Percentiles rank a stretch among this genome's conserved stretches.
These are phyloP conservation scores for Andrena trimmerana DNA, from an alignment of 2,888 invertebrate genomes.

Conservation along the genomic window DNA sequence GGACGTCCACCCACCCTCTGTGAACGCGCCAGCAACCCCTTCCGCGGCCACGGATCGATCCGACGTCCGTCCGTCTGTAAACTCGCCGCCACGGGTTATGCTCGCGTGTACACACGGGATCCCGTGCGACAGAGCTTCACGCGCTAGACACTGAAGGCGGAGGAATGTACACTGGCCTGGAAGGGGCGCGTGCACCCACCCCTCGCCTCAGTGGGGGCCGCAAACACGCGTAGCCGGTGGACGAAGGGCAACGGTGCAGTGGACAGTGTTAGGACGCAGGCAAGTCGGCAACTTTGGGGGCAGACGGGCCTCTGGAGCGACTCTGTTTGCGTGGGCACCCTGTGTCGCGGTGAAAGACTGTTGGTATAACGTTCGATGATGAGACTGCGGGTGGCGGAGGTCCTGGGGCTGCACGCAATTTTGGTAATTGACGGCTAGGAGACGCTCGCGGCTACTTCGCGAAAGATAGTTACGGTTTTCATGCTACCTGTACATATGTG, in stretches of 20 bases:
- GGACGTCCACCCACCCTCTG: slow-evolving; percentile 20
- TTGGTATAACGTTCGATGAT: not conserved
- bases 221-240: slow-evolving; percentile 18
- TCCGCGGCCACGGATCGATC: slow-evolving; percentile 69
- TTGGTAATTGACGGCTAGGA: not conserved
- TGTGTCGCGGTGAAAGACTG: not conserved
- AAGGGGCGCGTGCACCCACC: not conserved
- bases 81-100: slow-evolving; percentile 59
- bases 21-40: slow-evolving; percentile 39
- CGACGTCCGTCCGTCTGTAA: slow-evolving; percentile 67
- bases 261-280: slow-evolving; percentile 12
- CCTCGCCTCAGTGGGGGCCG: not conserved
- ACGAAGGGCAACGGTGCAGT: slow-evolving; percentile 3
- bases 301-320: too few relatives aligned
- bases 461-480: too few relatives aligned
- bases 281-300: not conserved
- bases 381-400: not conserved
- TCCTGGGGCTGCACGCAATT: too few relatives aligned
- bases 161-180: not conserved
- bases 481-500: too few relatives aligned
- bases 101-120: slow-evolving; percentile 55
- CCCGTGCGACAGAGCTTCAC: slow-evolving; percentile 15
- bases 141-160: slow-evolving; percentile 4
- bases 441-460: not conserved
- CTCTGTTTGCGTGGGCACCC: not conserved